phyloP scores from a whole-genome alignment of 1,140 invertebrate genomes.

The Ostrea edulis region DNA sequence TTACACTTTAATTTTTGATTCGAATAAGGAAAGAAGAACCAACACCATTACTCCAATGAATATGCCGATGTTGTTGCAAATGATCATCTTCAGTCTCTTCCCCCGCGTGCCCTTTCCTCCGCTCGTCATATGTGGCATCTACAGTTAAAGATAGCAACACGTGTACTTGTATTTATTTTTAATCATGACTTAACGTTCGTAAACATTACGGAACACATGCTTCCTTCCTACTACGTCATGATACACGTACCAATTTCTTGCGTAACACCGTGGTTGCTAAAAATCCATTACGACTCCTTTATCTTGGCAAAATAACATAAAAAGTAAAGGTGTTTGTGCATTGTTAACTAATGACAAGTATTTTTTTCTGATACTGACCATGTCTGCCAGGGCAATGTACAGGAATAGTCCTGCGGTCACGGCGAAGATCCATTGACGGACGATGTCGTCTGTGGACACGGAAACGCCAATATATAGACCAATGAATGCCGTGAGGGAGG shows the following conservation, averaged over 20 bases:
- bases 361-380: conserved; percentile 81
- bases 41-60: conserved; percentile 42
- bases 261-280: no score
- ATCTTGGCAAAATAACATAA: neutral
- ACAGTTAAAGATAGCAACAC: neutral
- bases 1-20: conserved; percentile 50
- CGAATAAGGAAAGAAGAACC: conserved; percentile 50
- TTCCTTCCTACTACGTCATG: no score
- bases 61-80: conserved; percentile 52
- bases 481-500: conserved; percentile 84
- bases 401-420: conserved; percentile 84
- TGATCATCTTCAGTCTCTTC: conserved; percentile 17
- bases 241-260: no score
- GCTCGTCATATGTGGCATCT: conserved; percentile 53
- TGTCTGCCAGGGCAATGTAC: conserved; percentile 84
- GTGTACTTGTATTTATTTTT: neutral
- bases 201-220: no score
- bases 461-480: conserved; percentile 83
- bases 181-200: neutral
- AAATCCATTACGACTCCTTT: neutral
- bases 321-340: neutral
- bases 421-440: conserved; percentile 82
- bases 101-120: conserved; percentile 19
- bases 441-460: conserved; percentile 70
- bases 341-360: neutral